Evolutionary conservation across 2,888 invertebrate species (phyloP), one percentile per base, ranked within the genome.

Genomic region (Diaphora mendica): DNA sequence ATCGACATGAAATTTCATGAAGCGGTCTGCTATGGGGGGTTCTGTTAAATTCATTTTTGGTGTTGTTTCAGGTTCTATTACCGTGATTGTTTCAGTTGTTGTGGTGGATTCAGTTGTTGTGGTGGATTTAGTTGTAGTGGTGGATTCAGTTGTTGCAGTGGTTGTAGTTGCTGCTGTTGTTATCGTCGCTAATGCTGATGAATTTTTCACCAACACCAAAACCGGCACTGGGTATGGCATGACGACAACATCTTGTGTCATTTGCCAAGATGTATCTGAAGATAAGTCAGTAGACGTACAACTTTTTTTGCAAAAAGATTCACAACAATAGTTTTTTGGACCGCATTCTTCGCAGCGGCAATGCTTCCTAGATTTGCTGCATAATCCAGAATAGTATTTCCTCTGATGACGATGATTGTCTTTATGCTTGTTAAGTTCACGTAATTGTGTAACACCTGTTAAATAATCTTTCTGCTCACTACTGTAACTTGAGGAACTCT

Each of bases 191-290:
- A 23, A 23, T 33, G 68, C 23, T 39, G 69, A 62, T 11, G 69
- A 17, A 11, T 68, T 68, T 35, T 51, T 20, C 8, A 69, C 1
- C 30, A 69, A 23, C 26, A 62, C 62, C 8, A 62, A 30, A 26
- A 69, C 42, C 42, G 69, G 69, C 13, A 69, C 69, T 42, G 69
- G 69, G 62, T 59, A 69, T 9, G 69, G 69, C 62, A 69, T 62
- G 30, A 69, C 59, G 20, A 69, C 4, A 42, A 69, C 62, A 5
- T 42, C 69, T 20, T 42, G 62, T 62, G 69, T 62, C 15, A 35
- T 15, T 30, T 55, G n/a, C 15, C 17, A 26, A 7, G 59, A 39
- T 26, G 42, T 26, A 13, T 51, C 51, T n/a, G 33, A 68, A 35
- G 51, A 35, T n/a, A 30, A 7, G 33, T 33, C 35, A 15, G 51